These are phyloP conservation scores for Thecophora atra DNA, from an alignment of 2,888 invertebrate genomes.

Conservation along the genomic window DNA sequence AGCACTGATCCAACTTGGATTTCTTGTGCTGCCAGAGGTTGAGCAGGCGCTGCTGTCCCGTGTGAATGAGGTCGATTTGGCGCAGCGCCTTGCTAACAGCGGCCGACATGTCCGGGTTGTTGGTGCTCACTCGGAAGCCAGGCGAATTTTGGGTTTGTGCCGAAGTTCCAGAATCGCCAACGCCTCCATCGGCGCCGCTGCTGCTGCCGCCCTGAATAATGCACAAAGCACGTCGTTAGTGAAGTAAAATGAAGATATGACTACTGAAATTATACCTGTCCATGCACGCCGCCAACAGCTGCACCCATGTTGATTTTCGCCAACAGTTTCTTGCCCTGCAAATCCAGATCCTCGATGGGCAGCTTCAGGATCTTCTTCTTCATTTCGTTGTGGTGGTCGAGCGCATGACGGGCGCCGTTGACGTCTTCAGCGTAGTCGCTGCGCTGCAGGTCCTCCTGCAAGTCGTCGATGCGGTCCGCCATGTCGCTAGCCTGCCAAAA, in stretches of 20 bases:
- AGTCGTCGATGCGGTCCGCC: conserved; percentile 89
- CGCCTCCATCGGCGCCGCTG: conserved; percentile 51
- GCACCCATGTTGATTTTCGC: conserved; percentile 59
- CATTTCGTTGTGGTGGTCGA: conserved; percentile 93
- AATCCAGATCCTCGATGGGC: conserved; percentile 92
- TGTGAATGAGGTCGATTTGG: conserved; percentile 86
- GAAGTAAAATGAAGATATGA: too few species aligned
- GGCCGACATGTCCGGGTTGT: conserved; percentile 68
- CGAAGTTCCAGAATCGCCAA: conserved; percentile 70
- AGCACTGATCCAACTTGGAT: conserved; percentile 93
- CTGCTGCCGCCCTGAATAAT: conserved; percentile 39
- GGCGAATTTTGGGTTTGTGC: conserved; percentile 67
- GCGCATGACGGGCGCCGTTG: conserved; percentile 87
- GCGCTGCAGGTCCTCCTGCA: conserved; percentile 91
- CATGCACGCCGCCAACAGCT: conserved; percentile 45
- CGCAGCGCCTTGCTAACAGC: conserved; percentile 78
- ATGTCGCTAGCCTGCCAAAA: conserved; percentile 96
- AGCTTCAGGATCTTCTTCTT: conserved; percentile 93
- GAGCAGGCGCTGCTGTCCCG: conserved; percentile 89
- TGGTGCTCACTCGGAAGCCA: conserved; percentile 52
- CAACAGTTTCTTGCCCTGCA: conserved; percentile 79
- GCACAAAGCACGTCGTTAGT: neutral
- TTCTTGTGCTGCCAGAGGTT: conserved; percentile 96
- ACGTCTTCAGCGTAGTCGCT: conserved; percentile 97
- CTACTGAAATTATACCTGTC: conserved; percentile 43